phyloP scores from a whole-genome alignment of 2,113 vertebrate species.

The Ancistrus triradiatus region DNA sequence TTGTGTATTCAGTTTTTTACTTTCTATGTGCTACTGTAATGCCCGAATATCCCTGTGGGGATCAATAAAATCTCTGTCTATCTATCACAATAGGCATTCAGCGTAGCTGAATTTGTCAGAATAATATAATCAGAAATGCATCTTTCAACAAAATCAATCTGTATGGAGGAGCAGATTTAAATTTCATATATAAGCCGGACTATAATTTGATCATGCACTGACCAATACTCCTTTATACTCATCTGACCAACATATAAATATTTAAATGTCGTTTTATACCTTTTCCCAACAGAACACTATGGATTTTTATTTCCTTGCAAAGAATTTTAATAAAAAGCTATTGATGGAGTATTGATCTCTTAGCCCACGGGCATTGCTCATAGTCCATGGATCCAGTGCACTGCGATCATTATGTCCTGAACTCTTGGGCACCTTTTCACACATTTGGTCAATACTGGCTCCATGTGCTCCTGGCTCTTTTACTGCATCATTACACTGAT shows the following conservation, averaged over 20 bases:
- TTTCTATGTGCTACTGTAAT: too few species aligned
- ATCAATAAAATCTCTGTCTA: too few species aligned
- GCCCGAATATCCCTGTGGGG: too few species aligned
- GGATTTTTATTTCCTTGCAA: constrained; percentile 76
- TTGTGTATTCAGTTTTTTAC: too few species aligned
- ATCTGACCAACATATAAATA: constrained; percentile 62
- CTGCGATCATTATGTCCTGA: constrained; percentile 74
- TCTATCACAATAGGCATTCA: constrained; percentile 67
- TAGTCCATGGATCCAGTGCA: constrained; percentile 62
- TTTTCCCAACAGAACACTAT: constrained; percentile 68
- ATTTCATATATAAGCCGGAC: constrained; percentile 55
- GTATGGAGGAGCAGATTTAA: constrained; percentile 54
- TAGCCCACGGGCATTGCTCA: constrained; percentile 61
- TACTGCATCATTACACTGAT: constrained; percentile 43
- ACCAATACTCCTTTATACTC: constrained; percentile 64
- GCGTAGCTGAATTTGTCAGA: constrained; percentile 60
- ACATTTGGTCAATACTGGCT: constrained; percentile 69
- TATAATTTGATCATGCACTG: constrained; percentile 58
- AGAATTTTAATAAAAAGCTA: constrained; percentile 82
- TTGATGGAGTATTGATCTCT: constrained; percentile 70
- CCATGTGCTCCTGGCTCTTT: constrained; percentile 56
- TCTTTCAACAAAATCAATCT: constrained; percentile 72
- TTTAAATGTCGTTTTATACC: constrained; percentile 63
- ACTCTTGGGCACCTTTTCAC: constrained; percentile 67
- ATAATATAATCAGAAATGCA: constrained; percentile 72